Conservation (phyloP, 2,113 vertebrate genomes). For the Anoplopoma fimbria region DNA sequence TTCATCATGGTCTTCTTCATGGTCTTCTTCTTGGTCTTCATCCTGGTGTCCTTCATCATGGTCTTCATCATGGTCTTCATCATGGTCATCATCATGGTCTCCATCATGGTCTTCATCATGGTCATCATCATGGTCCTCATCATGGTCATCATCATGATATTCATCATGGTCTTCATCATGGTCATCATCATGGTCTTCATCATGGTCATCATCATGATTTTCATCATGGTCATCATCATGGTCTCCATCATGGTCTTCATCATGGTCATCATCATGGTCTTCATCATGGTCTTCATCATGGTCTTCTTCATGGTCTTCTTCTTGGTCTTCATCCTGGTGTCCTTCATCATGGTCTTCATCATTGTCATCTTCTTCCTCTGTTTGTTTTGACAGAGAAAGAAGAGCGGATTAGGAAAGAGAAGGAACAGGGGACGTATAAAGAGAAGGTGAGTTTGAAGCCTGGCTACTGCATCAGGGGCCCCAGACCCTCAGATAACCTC, state of each 20-base stretch:
- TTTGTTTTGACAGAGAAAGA: conserved; percentile 91
- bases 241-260: conserved; percentile 78
- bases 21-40: background rate
- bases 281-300: too few species aligned
- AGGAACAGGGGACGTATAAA: conserved; percentile 96
- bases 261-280: background rate
- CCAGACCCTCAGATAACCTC: too few species aligned
- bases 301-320: too few species aligned
- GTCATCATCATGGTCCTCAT: conserved; percentile 78
- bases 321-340: too few species aligned
- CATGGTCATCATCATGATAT: background rate
- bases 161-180: too few species aligned
- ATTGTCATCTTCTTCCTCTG: background rate
- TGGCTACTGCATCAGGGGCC: too few species aligned
- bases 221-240: background rate
- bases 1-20: background rate
- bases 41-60: background rate
- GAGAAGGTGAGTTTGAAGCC: conserved; percentile 88
- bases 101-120: background rate
- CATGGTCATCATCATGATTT: background rate
- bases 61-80: background rate
- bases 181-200: background rate
- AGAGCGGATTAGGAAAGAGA: conserved; percentile 93
- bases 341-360: background rate
- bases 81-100: too few species aligned